Percentiles rank a stretch among this genome's conserved stretches.
Evolutionary conservation across 2,113 vertebrate genomes (phyloP).

Genomic region (Lampris incognitus): DNA sequence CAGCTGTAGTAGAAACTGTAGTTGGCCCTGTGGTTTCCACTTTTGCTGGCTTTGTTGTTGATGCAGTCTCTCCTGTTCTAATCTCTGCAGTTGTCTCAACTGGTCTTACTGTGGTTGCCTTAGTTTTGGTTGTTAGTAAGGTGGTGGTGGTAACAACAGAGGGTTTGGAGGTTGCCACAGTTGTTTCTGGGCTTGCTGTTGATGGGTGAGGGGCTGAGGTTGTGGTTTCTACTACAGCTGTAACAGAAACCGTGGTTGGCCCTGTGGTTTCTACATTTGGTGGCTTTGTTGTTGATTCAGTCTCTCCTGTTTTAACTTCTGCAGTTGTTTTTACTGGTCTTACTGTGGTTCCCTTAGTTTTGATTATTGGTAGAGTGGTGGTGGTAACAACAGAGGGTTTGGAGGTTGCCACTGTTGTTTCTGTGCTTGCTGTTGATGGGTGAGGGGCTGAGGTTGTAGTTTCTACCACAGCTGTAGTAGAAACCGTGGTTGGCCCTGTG

Average conservation of each 20-base stretch:
- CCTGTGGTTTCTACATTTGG: too few relatives aligned
- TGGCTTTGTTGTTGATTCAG: too few relatives aligned
- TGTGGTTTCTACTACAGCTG: too few relatives aligned
- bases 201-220: too few relatives aligned
- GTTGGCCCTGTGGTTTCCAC: not conserved
- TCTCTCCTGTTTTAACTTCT: too few relatives aligned
- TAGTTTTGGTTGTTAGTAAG: not conserved
- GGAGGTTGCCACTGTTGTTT: slow-evolving; percentile 3
- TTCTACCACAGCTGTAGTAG: not conserved
- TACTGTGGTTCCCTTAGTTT: not conserved
- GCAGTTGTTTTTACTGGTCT: not conserved
- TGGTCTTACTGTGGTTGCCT: not conserved
- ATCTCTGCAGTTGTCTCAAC: not conserved
- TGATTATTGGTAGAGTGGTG: too few relatives aligned
- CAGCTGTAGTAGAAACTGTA: not conserved
- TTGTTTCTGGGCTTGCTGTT: too few relatives aligned
- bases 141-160: too few relatives aligned
- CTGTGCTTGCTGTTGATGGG: not conserved
- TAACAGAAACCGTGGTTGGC: too few relatives aligned
- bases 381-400: not conserved
- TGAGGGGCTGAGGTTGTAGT: fast-evolving
- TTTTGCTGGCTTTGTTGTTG: slow-evolving; percentile 13
- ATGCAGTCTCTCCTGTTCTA: not conserved
- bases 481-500: not conserved
- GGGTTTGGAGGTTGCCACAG: too few relatives aligned